phyloP scores from a whole-genome alignment of 2,797 vertebrate genomes.

The Valencia hispanica region DNA sequence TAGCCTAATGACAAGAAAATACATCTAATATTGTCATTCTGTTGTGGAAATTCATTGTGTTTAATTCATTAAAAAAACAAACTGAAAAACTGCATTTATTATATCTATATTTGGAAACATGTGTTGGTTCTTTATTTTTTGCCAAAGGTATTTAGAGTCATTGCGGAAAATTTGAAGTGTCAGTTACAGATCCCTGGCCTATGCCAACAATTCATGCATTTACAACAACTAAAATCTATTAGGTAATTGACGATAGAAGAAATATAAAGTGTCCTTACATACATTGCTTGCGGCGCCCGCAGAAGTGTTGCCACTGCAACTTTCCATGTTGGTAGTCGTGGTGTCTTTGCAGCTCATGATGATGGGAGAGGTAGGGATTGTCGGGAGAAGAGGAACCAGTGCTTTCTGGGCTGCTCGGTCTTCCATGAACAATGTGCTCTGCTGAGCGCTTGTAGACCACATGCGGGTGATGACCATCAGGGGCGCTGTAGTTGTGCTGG shows the following conservation, averaged over 20 bases:
- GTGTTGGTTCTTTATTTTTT: background rate
- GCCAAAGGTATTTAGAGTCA: background rate
- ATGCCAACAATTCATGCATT: background rate
- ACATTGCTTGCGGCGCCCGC: conserved; percentile 99
- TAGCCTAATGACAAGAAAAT: background rate
- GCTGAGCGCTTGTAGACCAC: conserved; percentile 93
- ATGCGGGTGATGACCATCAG: conserved; percentile 90
- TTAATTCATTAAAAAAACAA: background rate
- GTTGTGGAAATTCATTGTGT: background rate
- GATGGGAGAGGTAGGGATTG: conserved; percentile 34
- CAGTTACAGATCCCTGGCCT: background rate
- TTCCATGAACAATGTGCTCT: conserved; percentile 81
- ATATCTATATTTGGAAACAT: background rate
- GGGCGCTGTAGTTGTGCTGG: conserved; percentile 88
- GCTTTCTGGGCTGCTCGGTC: conserved; percentile 30
- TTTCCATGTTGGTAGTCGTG: conserved; percentile 76
- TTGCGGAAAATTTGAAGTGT: background rate
- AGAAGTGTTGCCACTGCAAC: conserved; percentile 92
- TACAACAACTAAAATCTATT: background rate
- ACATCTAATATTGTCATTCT: background rate
- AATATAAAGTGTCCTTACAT: conserved; percentile 93
- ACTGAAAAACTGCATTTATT: background rate
- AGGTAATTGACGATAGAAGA: conserved; percentile 18
- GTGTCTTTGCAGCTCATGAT: conserved; percentile 50
- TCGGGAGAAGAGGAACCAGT: conserved; percentile 32